These are phyloP conservation scores for Callipepla squamata DNA, from an alignment of 2,113 vertebrate genomes.

Conservation along the genomic window DNA sequence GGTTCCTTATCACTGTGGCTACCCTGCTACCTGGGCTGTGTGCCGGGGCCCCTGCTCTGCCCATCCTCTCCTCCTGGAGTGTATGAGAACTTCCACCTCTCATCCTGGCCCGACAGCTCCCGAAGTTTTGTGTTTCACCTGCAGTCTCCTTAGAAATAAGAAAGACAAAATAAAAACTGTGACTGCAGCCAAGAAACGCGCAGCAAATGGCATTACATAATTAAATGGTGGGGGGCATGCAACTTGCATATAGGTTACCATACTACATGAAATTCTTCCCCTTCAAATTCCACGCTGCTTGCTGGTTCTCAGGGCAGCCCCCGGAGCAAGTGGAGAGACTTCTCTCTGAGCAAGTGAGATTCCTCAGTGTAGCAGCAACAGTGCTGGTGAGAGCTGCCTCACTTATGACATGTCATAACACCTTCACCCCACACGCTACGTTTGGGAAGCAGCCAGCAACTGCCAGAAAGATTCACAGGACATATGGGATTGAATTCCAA, in stretches of 20 bases:
- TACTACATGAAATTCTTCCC: background rate
- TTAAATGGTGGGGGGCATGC: background rate
- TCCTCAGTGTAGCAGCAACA: background rate
- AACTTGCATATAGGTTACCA: background rate
- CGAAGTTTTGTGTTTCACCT: background rate
- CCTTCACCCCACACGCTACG: slow-evolving; percentile 61
- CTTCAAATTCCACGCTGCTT: background rate
- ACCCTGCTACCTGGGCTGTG: background rate
- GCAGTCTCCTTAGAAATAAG: background rate
- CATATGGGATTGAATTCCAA: slow-evolving; percentile 55
- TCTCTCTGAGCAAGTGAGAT: background rate
- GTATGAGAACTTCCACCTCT: background rate
- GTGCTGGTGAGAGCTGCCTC: background rate
- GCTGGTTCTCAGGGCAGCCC: background rate
- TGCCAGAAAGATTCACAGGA: slow-evolving; percentile 69
- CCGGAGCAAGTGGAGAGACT: background rate
- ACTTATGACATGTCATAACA: slow-evolving; percentile 43
- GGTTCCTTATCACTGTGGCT: background rate
- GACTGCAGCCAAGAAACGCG: background rate
- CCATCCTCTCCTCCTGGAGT: background rate
- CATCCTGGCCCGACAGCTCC: background rate
- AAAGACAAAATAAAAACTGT: background rate
- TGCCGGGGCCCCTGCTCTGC: background rate
- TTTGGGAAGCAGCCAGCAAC: slow-evolving; percentile 61
- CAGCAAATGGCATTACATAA: background rate